phyloP scores from a whole-genome alignment of 1,140 invertebrate genomes.

The Sycophila sp. region DNA sequence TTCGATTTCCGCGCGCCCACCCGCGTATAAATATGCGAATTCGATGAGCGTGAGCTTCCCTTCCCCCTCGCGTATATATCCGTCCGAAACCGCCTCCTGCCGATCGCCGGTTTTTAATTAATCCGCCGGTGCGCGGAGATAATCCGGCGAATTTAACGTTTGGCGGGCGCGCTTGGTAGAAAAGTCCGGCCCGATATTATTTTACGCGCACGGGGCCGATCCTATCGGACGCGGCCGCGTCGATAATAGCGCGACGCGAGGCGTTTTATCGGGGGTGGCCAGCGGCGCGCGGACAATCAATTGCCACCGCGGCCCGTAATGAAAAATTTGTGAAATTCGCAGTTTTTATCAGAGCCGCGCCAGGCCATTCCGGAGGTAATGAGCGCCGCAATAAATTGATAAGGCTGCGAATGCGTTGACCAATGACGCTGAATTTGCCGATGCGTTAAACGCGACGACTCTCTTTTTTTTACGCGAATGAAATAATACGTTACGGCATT shows the following conservation, averaged over 20 bases:
- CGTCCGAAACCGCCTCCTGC: too few relatives aligned
- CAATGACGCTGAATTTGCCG: too few relatives aligned
- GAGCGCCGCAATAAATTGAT: not conserved
- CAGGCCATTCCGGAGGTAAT: not conserved
- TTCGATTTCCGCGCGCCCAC: constrained; percentile 10
- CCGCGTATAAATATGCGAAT: constrained; percentile 13
- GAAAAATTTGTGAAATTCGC: constrained; percentile 21
- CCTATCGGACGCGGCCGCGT: constrained; percentile 1
- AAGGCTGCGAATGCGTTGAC: too few relatives aligned
- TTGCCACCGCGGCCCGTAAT: not conserved
- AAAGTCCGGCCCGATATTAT: not conserved
- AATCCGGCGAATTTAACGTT: not conserved
- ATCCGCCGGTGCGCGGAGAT: not conserved
- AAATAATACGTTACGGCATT: too few relatives aligned
- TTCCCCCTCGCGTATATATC: not conserved
- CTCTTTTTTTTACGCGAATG: too few relatives aligned
- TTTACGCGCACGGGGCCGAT: not conserved
- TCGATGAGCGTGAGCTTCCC: not conserved
- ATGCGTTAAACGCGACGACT: too few relatives aligned
- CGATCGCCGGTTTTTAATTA: constrained; percentile 5
- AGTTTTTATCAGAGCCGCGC: not conserved
- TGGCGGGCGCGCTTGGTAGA: too few relatives aligned
- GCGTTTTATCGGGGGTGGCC: not conserved
- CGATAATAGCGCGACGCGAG: constrained; percentile 19
- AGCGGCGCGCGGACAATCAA: not conserved